Evolutionary conservation across 92 coral and sea anemone species (phyloP), one percentile per base, ranked within the genome.

Genomic region (Nematostella vectensis): DNA sequence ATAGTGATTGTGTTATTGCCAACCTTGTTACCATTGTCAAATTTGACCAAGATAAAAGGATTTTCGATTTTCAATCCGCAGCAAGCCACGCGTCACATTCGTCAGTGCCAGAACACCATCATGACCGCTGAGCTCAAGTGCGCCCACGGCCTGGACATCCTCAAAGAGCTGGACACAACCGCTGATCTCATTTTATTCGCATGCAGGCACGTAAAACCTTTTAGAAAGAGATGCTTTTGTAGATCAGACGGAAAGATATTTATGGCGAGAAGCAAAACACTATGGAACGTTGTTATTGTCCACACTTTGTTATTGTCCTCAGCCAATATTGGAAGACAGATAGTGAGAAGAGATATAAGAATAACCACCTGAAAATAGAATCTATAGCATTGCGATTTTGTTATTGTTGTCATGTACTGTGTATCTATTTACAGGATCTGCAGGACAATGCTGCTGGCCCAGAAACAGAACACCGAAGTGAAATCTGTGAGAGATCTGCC

Each of bases 71-170:
- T 27, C 1, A 47, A 27, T 21, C 29, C 70, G 64, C 55, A 91
- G 98, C 84, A 72, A 71, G 86, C 88, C 13, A 36, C 78, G 20
- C 95, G 86, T 25, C 94, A 80, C 40, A 70, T 91, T 11, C 88
- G 98, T 19, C 86, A 91, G 44, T 81, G 91, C 45, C 98, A 85
- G 57, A 83, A 72, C 44, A 58, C 74, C 1, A 78, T 81, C 49
- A 37, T 77, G 29, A 67, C 71, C 21, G 76, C 83, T n/a, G 82
- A 91, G 40, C 79, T 81, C 28, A 76, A 91, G 43, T 91, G 95
- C 33, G 79, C 71, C 40, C 95, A 83, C 62, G 72, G 75, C 27
- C 52, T 69, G 10, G 79, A 78, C 3, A 78, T 81, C 31, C 26
- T 91, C 13, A 91, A 85, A 62, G 91, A 77, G 55, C 78, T 91